These are phyloP conservation scores for Eumacrocentrus americanus DNA, from an alignment of 2,888 invertebrate genomes.

Conservation along the genomic window DNA sequence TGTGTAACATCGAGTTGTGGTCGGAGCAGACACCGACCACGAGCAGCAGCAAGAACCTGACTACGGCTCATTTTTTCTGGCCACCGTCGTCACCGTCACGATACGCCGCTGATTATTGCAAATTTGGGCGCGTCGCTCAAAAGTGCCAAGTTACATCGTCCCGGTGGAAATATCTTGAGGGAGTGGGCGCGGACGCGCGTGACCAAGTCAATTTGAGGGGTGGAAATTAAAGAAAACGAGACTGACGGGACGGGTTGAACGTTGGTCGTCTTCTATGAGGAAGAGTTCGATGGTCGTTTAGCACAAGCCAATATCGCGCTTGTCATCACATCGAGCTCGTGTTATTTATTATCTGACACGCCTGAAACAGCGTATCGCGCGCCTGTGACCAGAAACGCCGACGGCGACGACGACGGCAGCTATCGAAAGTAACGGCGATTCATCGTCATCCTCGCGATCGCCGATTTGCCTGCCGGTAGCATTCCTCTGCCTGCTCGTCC, in stretches of 20 bases:
- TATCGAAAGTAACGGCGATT: constrained; percentile 11
- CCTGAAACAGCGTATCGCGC: constrained; percentile 18
- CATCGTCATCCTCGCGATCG: not conserved
- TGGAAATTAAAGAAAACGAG: constrained; percentile 18
- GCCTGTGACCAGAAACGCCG: constrained; percentile 11
- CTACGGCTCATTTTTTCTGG: constrained; percentile 4
- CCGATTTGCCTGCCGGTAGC: not conserved
- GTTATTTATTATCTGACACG: constrained; percentile 18
- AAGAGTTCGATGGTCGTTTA: not conserved
- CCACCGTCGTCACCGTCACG: not conserved
- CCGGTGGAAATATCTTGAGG: constrained; percentile 26
- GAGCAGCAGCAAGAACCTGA: not conserved
- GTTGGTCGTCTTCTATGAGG: not conserved
- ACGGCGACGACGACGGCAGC: constrained; percentile 22
- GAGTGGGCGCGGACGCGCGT: constrained; percentile 28
- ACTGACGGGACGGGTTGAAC: not conserved
- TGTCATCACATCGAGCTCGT: not conserved
- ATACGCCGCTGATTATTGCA: not conserved
- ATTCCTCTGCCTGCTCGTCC: not conserved
- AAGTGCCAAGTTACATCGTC: constrained; percentile 31
- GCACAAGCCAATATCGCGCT: not conserved
- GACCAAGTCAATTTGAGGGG: constrained; percentile 25
- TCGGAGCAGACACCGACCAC: not conserved
- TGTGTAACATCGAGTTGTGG: constrained; percentile 24
- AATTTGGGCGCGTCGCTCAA: constrained; percentile 4